Base-by-base conservation (phyloP, 2,888 invertebrate genomes). In the Netelia melanura region DNA sequence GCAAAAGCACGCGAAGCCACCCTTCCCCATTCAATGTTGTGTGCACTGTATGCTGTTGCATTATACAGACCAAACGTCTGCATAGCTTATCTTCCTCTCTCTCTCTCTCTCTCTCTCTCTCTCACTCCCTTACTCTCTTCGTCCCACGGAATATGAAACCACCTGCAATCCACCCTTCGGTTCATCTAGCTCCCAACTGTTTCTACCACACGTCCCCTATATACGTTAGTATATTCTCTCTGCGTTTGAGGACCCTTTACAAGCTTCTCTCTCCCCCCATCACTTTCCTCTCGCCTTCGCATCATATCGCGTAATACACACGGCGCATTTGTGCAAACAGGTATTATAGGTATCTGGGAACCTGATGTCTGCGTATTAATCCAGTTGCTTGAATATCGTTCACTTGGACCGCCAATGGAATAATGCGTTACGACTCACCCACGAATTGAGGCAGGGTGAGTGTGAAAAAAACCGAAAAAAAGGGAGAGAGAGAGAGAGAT, bases 61-160 rank as follows among this genome's bases (percentile, higher is more conserved):
- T 81, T 75, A 68, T 61, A 67, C 67, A 43, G 44, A 86, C 71
- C 84, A 86, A 86, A 72, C 58, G 77, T 67, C 77, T 72, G 52
- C 68, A 65, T 38, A n/a, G 43, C 58, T 58, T 38, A 8, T 25
- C 25, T 76, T 84, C 76, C 83, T 54, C 58, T 52, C 61, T 85
- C 17, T 21, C 9, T 38, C 21, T 58, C 21, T 70, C 38, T 62
- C 56, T 65, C 52, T 43, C 30, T 23, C 64, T 44, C 67, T n/a
- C 3, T 43, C 61, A 8, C 25, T 21, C 10, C 10, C 11, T 52
- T 25, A 65, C 58, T 44, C 64, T 17, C 14, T 52, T 44, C n/a
- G 44, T 11, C 58, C n/a, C 38, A 64, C 80, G 87, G 84, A 90
- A 90, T 89, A 89, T 88, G 87, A 90, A 87, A 89, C 89, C 89